Base-by-base conservation (phyloP, 2,113 vertebrate species). In the Ivindomyrus marchei region DNA sequence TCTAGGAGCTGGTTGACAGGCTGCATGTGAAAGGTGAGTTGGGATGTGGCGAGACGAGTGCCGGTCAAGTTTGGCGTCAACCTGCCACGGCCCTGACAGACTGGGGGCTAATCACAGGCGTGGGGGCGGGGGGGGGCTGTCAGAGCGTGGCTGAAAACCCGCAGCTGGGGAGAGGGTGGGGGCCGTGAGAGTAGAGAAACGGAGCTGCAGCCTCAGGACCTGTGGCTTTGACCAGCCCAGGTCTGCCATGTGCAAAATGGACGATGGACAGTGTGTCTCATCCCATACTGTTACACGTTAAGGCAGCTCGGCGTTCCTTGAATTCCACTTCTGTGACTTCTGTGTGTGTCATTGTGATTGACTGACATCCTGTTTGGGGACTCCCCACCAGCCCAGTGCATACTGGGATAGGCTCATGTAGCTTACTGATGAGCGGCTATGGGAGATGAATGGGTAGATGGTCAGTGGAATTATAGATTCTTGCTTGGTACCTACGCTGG, bases 61-160 rank as follows among this genome's bases (percentile, higher is more conserved):
- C 85, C 13, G 49, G 49, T 21, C 70, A 9, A 70, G 42, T 80
- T 66, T 58, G 24, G 49, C 17, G 24, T 36, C 47, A 90, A 90
- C 89, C 89, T 90, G 89, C 87, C 66, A 15, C 31, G 15, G 10
- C 27, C 39, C 50, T 90, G 90, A 88, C 87, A 90, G 90, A 90
- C 52, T 3, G 36, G 53, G 2, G 70, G 86, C 49, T 90, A 83
- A 90, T 90, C 88, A 88, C 74, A 24, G 50, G 86, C 8, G 1
- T 42, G 62, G 86, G 31, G 88, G 21, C 3, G 62, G 45, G 90
- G 45, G 90, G n/a, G 77, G 24, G 49, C 90, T 88, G 90, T 80
- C 86, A 88, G 39, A 88, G 47, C 46, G 58, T 47, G 77, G 86
- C 70, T 27, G 39, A 53, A 74, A 90, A 39, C 70, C 58, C 36